Evolutionary conservation across 1,140 invertebrate species (phyloP), one percentile per base, ranked within the genome.

Genomic region (Drosophila novamexicana): DNA sequence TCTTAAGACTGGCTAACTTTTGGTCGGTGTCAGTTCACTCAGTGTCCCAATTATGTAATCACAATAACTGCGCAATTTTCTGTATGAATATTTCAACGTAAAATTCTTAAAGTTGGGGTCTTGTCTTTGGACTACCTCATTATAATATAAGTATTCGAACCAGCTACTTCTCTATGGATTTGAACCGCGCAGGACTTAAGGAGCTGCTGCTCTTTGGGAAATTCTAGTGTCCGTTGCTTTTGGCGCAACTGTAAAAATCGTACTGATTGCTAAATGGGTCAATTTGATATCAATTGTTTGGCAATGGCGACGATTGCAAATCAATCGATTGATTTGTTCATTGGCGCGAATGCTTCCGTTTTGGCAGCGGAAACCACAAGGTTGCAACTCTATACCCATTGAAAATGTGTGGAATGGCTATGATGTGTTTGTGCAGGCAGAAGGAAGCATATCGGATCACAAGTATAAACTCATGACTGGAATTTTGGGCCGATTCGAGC

Each of bases 241-340:
- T 32, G 61, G 61, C 54, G 84, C 84, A 77, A 89, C 77, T 78
- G 73, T 50, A 81, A 53, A 81, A 89, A 70, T 89, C 75, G 81
- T 70, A 89, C 84, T 89, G 81, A 89, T 37, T 72, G 54, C 62
- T 56, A 86, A 89, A 89, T 89, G 84, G 84, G 84, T 89, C 84
- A 89, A 67, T 89, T 90, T 69, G 71, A 86, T 88, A 88, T 84
- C 69, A 84, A 81, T 74, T 89, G 67, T 58, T 76, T 81, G 59
- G 49, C 69, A 81, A 67, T 68, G 50, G 50, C 67, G 77, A 32
- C 81, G 69, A 85, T 86, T 67, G 70, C 57, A 52, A 64, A 63
- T 64, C 66, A 74, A 82, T 88, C 84, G 80, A 89, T 83, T 83
- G 78, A 63, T 80, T 73, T 75, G 40, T 18, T 47, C 59, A 44